Conservation (phyloP, 2,113 vertebrate species). For the Lasiurus cinereus region DNA sequence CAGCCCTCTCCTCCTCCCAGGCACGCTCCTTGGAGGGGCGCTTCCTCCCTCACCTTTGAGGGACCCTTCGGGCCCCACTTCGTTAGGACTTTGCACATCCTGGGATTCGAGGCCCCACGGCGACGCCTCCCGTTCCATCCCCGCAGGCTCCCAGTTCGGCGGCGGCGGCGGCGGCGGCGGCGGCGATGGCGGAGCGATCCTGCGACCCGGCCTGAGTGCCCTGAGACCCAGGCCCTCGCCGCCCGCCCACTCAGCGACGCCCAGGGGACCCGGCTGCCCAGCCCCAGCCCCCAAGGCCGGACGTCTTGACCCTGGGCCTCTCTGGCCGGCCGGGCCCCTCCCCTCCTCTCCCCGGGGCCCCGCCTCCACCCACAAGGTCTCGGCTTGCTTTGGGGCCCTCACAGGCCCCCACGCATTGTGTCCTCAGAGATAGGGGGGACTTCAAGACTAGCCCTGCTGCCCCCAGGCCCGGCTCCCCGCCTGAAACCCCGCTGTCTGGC, state of each 20-base stretch:
- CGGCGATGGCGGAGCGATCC: constrained; percentile 69
- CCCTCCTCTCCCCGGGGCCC: constrained; percentile 49
- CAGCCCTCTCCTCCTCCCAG: constrained; percentile 20
- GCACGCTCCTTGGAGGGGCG: neutral
- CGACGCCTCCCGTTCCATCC: constrained; percentile 82
- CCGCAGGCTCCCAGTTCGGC: constrained; percentile 72
- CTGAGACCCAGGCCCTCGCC: constrained; percentile 53
- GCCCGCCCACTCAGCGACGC: constrained; percentile 39
- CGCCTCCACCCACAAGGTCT: constrained; percentile 74
- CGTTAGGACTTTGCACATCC: constrained; percentile 73
- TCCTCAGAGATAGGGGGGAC: neutral
- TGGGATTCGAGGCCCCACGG: constrained; percentile 79
- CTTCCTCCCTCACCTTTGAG: constrained; percentile 80
- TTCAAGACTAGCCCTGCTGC: neutral
- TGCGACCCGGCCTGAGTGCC: constrained; percentile 52
- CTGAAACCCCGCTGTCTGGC: constrained; percentile 58
- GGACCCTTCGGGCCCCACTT: constrained; percentile 73
- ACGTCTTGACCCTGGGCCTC: constrained; percentile 84
- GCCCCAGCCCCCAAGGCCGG: constrained; percentile 70
- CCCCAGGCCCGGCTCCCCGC: neutral
- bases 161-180: constrained; percentile 42
- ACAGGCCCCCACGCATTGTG: neutral
- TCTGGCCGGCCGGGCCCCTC: constrained; percentile 62
- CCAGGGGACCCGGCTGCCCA: constrained; percentile 55
- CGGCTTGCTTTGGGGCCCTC: neutral